Evolutionary conservation across 2,888 invertebrate genomes (phyloP).

Genomic region (Corythucha ciliata): DNA sequence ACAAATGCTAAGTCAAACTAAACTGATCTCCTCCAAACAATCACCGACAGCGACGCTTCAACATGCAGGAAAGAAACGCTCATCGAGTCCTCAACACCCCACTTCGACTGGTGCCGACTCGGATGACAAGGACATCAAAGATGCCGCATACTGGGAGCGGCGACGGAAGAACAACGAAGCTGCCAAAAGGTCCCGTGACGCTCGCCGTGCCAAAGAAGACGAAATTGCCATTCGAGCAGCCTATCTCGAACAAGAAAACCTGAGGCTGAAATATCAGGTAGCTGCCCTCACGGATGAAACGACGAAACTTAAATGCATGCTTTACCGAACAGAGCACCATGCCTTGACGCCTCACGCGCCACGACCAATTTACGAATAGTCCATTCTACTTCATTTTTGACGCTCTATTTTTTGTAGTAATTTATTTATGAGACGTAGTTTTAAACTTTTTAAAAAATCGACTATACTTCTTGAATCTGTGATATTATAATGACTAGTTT

Average conservation of each 20-base stretch:
- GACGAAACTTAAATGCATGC: conserved; percentile 47
- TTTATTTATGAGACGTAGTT: no score
- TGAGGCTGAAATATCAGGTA: conserved; percentile 62
- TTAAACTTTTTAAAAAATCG: no score
- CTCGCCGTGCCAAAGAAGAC: conserved; percentile 81
- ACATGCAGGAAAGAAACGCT: background rate
- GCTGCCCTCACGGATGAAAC: conserved; percentile 56
- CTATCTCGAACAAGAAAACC: conserved; percentile 76
- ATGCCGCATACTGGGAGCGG: conserved; percentile 79
- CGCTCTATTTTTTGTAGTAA: no score
- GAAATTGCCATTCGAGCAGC: conserved; percentile 82
- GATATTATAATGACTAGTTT: no score
- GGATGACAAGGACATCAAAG: conserved; percentile 55
- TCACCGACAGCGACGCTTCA: conserved; percentile 42
- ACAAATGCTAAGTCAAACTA: conserved; percentile 53
- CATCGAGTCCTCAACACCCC: conserved; percentile 16
- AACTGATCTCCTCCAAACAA: conserved; percentile 39
- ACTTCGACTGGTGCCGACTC: conserved; percentile 36
- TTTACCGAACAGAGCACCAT: conserved; percentile 38
- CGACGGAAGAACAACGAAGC: conserved; percentile 88
- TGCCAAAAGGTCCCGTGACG: conserved; percentile 82
- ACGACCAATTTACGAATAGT: no score
- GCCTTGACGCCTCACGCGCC: background rate
- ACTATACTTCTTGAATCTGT: no score
- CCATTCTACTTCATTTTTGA: no score